Base-by-base conservation (phyloP, 1,140 invertebrate species). In the Acromyrmex echinatior region DNA sequence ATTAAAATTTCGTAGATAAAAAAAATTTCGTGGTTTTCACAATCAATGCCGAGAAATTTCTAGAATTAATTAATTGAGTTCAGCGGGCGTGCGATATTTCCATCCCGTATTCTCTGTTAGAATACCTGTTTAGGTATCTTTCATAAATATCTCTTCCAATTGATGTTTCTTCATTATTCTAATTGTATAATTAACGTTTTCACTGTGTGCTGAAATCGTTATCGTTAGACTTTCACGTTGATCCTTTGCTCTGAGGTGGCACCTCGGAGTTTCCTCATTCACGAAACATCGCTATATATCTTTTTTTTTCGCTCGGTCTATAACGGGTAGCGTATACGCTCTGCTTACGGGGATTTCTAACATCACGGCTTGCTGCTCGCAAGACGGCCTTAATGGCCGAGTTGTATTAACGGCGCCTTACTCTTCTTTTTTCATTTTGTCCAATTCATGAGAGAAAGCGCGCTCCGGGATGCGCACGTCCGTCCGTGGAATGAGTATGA, bases 261-360 rank as follows among this genome's bases (percentile, higher is more conserved):
- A 76, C 39, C 70, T n/a, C 39, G 35, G 28, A n/a, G 25, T 74
- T 84, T 76, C 80, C 56, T 58, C 80, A 28, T 49, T 84, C 80
- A 25, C 70, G 56, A 39, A 74, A 82, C 80, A 62, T 73, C 39
- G 68, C 35, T 6, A 10, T 76, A 45, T 45, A 10, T 45, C 0
- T 63, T 51, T 63, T 62, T 49, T 79, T 49, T 62, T 35, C 45
- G 39, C 56, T 63, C 89, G 49, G 79, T 31, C 7, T 77, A 77
- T 88, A 91, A 89, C 91, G 90, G 74, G 81, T 66, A 86, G 86
- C 58, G 58, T 77, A 49, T 91, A 93, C 91, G 92, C 88, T 93
- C 92, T 94, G 93, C 92, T 93, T 93, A 90, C 87, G 58, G 49
- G 65, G 88, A 91, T 94, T 93, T 94, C 93, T 93, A 94, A 87